Percentiles rank a stretch among this genome's conserved stretches.
These are phyloP conservation scores for Arnoldichthys spilopterus DNA, from an alignment of 2,797 vertebrate species.

Conservation along the genomic window DNA sequence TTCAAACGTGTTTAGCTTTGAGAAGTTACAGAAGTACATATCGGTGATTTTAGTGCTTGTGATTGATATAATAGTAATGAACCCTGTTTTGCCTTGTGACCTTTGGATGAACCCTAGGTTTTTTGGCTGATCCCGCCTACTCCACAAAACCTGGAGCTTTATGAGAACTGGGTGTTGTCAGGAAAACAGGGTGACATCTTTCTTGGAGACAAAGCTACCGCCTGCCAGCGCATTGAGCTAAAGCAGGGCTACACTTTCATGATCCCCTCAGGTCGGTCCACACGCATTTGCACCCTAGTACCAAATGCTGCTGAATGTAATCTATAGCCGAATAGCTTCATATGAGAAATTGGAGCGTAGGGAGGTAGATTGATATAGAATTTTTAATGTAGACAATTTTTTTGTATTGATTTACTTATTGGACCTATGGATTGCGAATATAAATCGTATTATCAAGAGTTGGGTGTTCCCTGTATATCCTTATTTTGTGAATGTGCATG, in stretches of 20 bases:
- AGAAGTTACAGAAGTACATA: neutral
- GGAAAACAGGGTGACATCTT: slow-evolving; percentile 99
- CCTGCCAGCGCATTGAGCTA: slow-evolving; percentile 94
- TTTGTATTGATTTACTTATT: neutral
- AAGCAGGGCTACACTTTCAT: slow-evolving; percentile 97
- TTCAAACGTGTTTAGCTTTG: neutral
- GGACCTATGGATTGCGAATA: neutral
- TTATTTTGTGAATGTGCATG: slow-evolving; percentile 10
- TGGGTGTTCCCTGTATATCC: neutral
- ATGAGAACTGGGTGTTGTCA: slow-evolving; percentile 98
- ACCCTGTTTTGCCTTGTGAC: neutral
- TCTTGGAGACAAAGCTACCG: slow-evolving; percentile 91
- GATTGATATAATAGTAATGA: slow-evolving; percentile 1
- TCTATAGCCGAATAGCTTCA: too few relatives aligned
- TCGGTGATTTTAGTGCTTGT: neutral
- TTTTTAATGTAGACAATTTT: too few relatives aligned
- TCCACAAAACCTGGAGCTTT: slow-evolving; percentile 94
- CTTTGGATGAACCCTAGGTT: slow-evolving; percentile 76
- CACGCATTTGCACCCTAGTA: neutral
- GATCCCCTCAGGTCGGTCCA: slow-evolving; percentile 97
- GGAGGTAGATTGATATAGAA: too few relatives aligned
- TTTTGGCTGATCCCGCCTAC: slow-evolving; percentile 98
- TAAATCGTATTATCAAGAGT: neutral
- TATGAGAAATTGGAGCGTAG: too few relatives aligned
- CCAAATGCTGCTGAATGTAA: neutral